Evolutionary conservation across 2,113 vertebrate genomes (phyloP).

Genomic region (Xenopus tropicalis): UCB_Xtro_10.0 CM004443.2:59020001-59020500

Average conservation of each 20-base stretch:
- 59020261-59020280: neutral
- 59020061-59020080: neutral
- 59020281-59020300: neutral
- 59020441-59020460: too few species aligned
- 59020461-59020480: too few species aligned
- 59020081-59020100: conserved; percentile 1
- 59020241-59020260: neutral
- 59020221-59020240: conserved; percentile 1
- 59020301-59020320: neutral
- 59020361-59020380: neutral
- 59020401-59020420: too few species aligned
- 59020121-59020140: conserved; percentile 25
- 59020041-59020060: neutral
- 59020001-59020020: neutral
- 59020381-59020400: neutral
- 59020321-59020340: neutral
- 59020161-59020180: neutral
- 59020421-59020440: too few species aligned
- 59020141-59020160: conserved; percentile 18
- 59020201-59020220: neutral
- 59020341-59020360: neutral
- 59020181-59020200: neutral
- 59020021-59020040: neutral
- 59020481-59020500: too few species aligned
- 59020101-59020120: conserved; percentile 7